Conservation (phyloP, 1,140 invertebrate species). For the Drosophila sp. region DNA sequence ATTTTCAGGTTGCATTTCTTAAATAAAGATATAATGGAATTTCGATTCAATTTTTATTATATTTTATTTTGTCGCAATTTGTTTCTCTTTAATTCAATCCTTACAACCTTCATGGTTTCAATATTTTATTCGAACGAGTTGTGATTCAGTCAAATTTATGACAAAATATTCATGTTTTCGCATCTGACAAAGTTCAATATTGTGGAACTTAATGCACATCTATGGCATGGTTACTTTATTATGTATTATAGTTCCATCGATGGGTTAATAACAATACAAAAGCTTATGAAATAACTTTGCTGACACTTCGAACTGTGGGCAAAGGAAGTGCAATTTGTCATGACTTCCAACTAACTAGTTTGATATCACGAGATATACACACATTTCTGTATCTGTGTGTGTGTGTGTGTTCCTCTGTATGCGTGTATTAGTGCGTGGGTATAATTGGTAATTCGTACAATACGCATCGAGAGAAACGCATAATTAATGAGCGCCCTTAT, state of each 20-base stretch:
- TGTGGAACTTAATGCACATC: not conserved
- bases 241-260: not conserved
- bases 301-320: constrained; percentile 17
- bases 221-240: not conserved
- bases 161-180: not conserved
- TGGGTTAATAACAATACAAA: constrained; percentile 4
- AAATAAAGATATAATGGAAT: too few relatives aligned
- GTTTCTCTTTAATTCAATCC: too few relatives aligned
- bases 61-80: too few relatives aligned
- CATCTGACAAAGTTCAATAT: not conserved
- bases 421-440: not conserved
- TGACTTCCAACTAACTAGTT: constrained; percentile 35
- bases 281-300: constrained; percentile 13
- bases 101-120: too few relatives aligned
- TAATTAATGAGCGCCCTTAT: constrained; percentile 49
- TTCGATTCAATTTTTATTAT: too few relatives aligned
- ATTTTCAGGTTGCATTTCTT: too few relatives aligned
- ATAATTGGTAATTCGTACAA: constrained; percentile 22
- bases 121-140: too few relatives aligned
- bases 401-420: not conserved
- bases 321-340: constrained; percentile 42
- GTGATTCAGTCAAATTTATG: not conserved
- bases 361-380: constrained; percentile 1
- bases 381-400: not conserved
- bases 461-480: constrained; percentile 14